Conservation (phyloP, 2,888 invertebrate species). For the Sinodicranocentrus sp. region DNA sequence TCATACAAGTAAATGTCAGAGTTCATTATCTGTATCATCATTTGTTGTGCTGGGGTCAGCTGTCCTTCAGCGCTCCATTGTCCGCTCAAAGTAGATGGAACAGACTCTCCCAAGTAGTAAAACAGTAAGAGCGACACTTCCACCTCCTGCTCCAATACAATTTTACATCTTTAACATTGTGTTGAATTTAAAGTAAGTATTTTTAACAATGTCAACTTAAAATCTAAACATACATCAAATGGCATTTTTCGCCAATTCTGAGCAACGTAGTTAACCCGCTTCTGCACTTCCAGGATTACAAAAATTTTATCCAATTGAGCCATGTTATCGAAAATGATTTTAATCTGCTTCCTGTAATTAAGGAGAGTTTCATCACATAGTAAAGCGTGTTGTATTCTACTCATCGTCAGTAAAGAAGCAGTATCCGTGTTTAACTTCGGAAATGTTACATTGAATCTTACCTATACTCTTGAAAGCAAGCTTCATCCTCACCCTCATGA, state of each 20-base stretch:
- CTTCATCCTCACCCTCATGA: constrained; percentile 81
- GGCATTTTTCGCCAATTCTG: constrained; percentile 79
- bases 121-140: constrained; percentile 80
- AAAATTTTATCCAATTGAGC: constrained; percentile 79
- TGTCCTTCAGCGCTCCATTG: constrained; percentile 68
- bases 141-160: constrained; percentile 79
- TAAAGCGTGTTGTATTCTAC: not conserved
- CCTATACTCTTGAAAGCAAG: constrained; percentile 80
- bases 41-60: constrained; percentile 77
- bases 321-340: constrained; percentile 81
- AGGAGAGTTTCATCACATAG: constrained; percentile 25
- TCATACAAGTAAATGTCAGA: constrained; percentile 79
- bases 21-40: constrained; percentile 79
- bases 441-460: constrained; percentile 40
- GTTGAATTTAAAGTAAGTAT: no score
- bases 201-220: not conserved
- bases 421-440: not conserved
- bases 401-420: no score
- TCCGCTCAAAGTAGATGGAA: constrained; percentile 63
- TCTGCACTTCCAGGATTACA: constrained; percentile 79
- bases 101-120: constrained; percentile 80
- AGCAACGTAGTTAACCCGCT: constrained; percentile 78
- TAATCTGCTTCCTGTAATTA: constrained; percentile 79
- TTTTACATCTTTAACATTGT: no score
- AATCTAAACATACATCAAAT: constrained; percentile 76